A percentile compares a stretch with the other conserved stretches of the same genome.
phyloP scores from a whole-genome alignment of 2,888 invertebrate genomes.

The Blomia tropicalis region DNA sequence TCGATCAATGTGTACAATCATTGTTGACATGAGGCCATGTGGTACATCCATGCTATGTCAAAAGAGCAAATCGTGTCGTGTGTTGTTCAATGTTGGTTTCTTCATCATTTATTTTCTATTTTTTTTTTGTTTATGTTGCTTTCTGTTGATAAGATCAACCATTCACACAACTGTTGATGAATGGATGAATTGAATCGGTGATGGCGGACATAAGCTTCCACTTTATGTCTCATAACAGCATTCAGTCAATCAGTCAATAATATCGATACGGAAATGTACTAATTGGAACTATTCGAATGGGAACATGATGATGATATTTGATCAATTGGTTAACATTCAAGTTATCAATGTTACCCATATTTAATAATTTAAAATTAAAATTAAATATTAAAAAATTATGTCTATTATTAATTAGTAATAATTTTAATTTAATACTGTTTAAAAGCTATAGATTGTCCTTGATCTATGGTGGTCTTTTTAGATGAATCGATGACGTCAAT shows the following conservation, averaged over 20 bases:
- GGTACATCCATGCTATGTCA: background rate
- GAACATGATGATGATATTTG: background rate
- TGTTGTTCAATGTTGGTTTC: background rate
- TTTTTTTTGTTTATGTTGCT: background rate
- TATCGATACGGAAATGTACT: constrained; percentile 8
- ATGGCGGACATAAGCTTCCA: background rate
- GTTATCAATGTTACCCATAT: too few species aligned
- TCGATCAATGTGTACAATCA: background rate
- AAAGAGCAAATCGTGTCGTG: background rate
- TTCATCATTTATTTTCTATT: background rate
- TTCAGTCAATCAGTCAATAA: too few species aligned
- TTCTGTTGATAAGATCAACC: background rate
- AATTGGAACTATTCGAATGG: too few species aligned
- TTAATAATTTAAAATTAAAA: too few species aligned
- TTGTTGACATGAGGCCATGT: background rate
- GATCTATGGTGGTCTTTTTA: too few species aligned
- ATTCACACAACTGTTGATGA: background rate
- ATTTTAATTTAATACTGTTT: too few species aligned
- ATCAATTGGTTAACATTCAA: too few species aligned
- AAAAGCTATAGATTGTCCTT: too few species aligned
- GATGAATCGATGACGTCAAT: too few species aligned
- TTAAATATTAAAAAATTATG: background rate
- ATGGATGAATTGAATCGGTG: background rate
- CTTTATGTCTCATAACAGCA: too few species aligned
- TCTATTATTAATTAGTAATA: background rate